Base-by-base conservation (phyloP, 2,888 invertebrate genomes). In the Caprella mutica region DNA sequence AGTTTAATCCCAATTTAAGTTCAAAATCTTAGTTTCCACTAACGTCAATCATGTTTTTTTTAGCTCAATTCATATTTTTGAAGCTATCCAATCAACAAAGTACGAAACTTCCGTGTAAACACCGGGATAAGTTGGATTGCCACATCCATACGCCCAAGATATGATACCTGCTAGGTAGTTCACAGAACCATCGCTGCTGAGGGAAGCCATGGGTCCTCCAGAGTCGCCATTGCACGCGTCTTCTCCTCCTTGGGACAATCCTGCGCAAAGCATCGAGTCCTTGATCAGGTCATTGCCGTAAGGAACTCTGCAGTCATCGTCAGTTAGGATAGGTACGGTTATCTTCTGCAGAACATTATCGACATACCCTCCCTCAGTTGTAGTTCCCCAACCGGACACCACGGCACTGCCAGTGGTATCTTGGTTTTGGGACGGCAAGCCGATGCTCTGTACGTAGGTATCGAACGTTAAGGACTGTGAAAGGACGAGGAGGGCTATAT, bases 161-260 rank as follows among this genome's bases (percentile, higher is more conserved):
- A 68, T 67, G 48, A 68, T 59, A 1, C 68, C 68, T 19, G 65
- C 58, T 24, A 68, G 48, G 48, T 56, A 61, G n/a, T n/a, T n/a
- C n/a, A n/a, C n/a, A n/a, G n/a, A n/a, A n/a, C n/a, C n/a, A n/a
- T n/a, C n/a, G n/a, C n/a, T n/a, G 23, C 21, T 19, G 1, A 66
- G 39, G 39, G 63, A 61, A 6, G 65, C 57, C 30, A 68, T 46
- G 5, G 68, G 68, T 43, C 68, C 68, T 3, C 68, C 68, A 23
- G 68, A 68, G 55, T 68, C 67, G 43, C 64, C 66, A 63, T 68
- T 67, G 38, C 68, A 68, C 26, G 67, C 57, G 40, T 68, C 68
- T 56, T 60, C 62, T 3, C 68, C 68, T 19, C 59, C 64, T n/a
- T 59, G 56, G 6, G 53, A 46, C 1, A 46, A 39, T 9, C 68